Evolutionary conservation across 2,888 invertebrate species (phyloP), one percentile per base, ranked within the genome.

Genomic region (Chymomyza caudatula): DNA sequence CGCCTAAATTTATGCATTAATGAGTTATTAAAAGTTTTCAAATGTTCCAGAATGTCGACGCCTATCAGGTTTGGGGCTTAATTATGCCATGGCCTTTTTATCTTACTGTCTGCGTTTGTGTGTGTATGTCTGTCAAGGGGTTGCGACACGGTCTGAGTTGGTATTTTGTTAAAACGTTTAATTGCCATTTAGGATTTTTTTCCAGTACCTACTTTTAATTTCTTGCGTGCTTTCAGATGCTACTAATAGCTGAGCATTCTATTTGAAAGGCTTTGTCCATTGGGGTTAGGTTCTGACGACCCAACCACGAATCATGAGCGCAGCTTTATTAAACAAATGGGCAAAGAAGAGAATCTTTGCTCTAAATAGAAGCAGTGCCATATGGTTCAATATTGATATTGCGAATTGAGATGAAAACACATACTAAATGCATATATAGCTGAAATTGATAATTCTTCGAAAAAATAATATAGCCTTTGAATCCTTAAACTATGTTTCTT

Each of bases 11-110:
- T 82, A 82, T 82, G 78, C 82, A 78, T 71, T 82, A 86, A 86
- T 86, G 82, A 86, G 77, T 54, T 84, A 84, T 81, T 81, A 81
- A 82, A 85, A 84, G 82, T 86, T 80, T 54, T 58, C 53, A 15
- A 57, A 23, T 70, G 67, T 71, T 63, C 43, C 49, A 65, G 53
- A 55, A 19, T 19, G 47, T 47, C 47, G 19, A 47, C 47, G 47
- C 63, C 53, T 61, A 67, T 67, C 75, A n/a, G 66, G 67, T 67
- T 60, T 68, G 49, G 20, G 20, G 17, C 20, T 20, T 51, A 51
- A 51, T 51, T 53, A 25, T 53, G 53, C 53, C 25, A 23, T 51
- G 51, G 51, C 17, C 51, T 51, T 37, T 37, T 37, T 37, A 37
- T 37, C 29, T 37, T 37, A 37, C 11, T 8, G 52, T 22, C 22